A percentile compares a stretch with the other conserved stretches of the same genome.
Conservation (phyloP, 2,888 invertebrate species). For the Tridacna crocea region DNA sequence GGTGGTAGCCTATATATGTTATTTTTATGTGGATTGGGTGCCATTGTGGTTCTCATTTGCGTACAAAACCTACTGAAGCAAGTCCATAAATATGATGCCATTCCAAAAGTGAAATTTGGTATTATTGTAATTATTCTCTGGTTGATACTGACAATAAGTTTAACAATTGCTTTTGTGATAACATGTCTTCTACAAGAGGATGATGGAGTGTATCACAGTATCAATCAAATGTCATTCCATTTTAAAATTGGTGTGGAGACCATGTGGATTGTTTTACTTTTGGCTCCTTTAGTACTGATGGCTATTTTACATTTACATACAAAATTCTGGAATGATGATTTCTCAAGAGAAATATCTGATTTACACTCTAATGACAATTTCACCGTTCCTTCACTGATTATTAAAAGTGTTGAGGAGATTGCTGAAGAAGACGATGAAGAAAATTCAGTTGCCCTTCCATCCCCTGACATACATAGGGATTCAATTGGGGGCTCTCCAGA, state of each 20-base stretch:
- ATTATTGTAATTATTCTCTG: slow-evolving; percentile 53
- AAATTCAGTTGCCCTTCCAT: slow-evolving; percentile 51
- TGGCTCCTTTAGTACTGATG: slow-evolving; percentile 55
- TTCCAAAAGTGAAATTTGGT: slow-evolving; percentile 61
- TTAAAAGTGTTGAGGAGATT: slow-evolving; percentile 66
- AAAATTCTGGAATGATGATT: slow-evolving; percentile 40
- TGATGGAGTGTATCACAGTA: slow-evolving; percentile 57
- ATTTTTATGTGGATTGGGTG: slow-evolving; percentile 65
- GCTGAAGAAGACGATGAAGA: slow-evolving; percentile 60
- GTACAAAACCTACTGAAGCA: slow-evolving; percentile 64
- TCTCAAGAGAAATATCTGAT: slow-evolving; percentile 60
- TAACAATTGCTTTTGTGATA: slow-evolving; percentile 66
- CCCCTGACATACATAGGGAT: slow-evolving; percentile 51
- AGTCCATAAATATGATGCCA: slow-evolving; percentile 52
- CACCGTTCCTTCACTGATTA: slow-evolving; percentile 67
- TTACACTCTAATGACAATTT: slow-evolving; percentile 64
- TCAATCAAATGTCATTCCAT: slow-evolving; percentile 63
- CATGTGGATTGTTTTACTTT: slow-evolving; percentile 58
- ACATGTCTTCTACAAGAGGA: slow-evolving; percentile 56
- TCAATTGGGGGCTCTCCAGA: slow-evolving; percentile 50
- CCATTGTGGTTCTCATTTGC: slow-evolving; percentile 67
- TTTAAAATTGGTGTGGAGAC: slow-evolving; percentile 65
- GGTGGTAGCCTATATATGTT: slow-evolving; percentile 72
- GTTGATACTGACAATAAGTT: slow-evolving; percentile 51
- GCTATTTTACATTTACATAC: slow-evolving; percentile 47